Base-by-base conservation (phyloP, 1,140 invertebrate genomes). In the Panulirus ornatus region DNA sequence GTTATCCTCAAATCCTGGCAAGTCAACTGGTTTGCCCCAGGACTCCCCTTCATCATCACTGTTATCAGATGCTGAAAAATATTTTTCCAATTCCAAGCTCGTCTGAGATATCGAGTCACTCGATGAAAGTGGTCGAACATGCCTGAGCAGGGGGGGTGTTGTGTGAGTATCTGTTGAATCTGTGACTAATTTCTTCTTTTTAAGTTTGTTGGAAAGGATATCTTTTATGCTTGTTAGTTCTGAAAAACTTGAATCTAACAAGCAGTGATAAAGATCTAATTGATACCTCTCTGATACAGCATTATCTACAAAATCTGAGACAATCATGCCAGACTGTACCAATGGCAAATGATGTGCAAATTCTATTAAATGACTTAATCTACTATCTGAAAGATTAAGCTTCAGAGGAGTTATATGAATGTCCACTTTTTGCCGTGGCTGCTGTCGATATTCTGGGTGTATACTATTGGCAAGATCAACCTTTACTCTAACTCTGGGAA, bases 1-100 rank as follows among this genome's bases (percentile, higher is more conserved):
- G 92, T 97, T 97, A 92, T 97, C 97, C 93, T 98, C 97, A 92
- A 98, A 97, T 11, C 97, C 96, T 27, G 96, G 97, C 40, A 97
- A 94, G 93, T 97, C 96, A 1, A 97, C 95, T 27, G 95, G 96
- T 71, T 96, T 94, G 2, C 96, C 96, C 95, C 96, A 96, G 71
- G 96, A 95, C 93, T 97, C 97, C 88, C 95, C 94, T 91, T 97
- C 96, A 91, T 97, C 96, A 93, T 97, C 96, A 90, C 96, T 97
- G 44, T 96, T 95, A 92, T 97, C 96, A 0, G 96, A 95, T 22
- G 96, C 95, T 6, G 95, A 95, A 66, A 95, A 94, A 90, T 93
- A 96, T 92, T 89, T 91, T 47, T 90, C 90, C 14, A 92, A 40
- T 82, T 92, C 92, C 44, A 91, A 44, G 71, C 92, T 92, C n/a